A percentile compares a stretch with the other conserved stretches of the same genome.
Conservation (phyloP, 37 sponge, comb jelly and placozoan species). For the Theonella swinhoei region DNA sequence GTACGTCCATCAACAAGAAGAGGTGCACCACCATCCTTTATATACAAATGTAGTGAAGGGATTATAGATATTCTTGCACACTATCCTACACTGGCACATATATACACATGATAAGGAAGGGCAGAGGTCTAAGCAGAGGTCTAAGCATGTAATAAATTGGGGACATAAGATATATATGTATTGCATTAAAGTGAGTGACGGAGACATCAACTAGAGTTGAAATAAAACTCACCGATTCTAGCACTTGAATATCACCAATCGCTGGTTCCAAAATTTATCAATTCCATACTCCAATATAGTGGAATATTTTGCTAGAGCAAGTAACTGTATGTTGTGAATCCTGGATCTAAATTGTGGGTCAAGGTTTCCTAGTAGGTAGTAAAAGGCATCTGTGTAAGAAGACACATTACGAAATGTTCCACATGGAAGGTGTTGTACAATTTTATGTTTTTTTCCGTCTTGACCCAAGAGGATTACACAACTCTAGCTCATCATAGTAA, state of each 20-base stretch:
- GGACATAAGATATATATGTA: neutral
- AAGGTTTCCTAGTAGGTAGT: constrained; percentile 39
- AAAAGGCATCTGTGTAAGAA: constrained; percentile 39
- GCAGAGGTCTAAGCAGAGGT: neutral
- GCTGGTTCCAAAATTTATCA: constrained; percentile 35
- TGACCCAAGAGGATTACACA: neutral
- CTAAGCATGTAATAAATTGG: neutral
- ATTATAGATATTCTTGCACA: neutral
- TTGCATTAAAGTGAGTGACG: neutral
- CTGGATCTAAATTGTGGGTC: constrained; percentile 41
- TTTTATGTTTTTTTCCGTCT: neutral
- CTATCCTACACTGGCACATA: neutral
- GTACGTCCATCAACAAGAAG: neutral
- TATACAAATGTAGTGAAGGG: neutral
- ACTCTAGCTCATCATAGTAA: neutral
- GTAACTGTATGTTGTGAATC: constrained; percentile 27
- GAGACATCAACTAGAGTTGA: neutral
- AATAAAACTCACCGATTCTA: constrained; percentile 35
- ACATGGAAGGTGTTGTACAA: neutral
- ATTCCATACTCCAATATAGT: constrained; percentile 33
- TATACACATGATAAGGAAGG: neutral
- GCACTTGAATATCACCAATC: constrained; percentile 21
- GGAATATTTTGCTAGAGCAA: constrained; percentile 26
- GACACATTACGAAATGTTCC: too few species aligned
- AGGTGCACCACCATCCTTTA: constrained; percentile 13